A percentile compares a stretch with the other conserved stretches of the same genome.
Evolutionary conservation across 2,888 invertebrate species (phyloP).

Genomic region (Phytoseiulus persimilis): DNA sequence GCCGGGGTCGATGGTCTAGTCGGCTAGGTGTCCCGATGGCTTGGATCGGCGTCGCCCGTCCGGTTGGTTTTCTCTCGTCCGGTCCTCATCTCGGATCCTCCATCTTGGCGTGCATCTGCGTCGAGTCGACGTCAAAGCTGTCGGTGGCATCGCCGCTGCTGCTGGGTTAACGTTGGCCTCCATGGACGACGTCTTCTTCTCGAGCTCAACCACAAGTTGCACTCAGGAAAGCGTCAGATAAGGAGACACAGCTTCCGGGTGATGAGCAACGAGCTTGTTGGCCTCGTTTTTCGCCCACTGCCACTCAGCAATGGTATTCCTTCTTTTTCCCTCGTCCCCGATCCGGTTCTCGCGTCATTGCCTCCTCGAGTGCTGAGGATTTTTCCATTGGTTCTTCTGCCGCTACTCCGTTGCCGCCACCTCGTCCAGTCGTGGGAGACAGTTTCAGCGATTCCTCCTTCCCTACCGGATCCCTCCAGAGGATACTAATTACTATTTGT

Average conservation of each 20-base stretch:
- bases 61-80: background rate
- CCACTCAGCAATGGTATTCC: background rate
- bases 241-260: background rate
- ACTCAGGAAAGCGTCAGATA: conserved; percentile 5
- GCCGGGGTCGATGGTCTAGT: background rate
- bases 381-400: no score
- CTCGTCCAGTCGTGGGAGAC: no score
- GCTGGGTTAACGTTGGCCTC: background rate
- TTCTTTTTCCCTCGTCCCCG: background rate
- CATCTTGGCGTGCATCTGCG: background rate
- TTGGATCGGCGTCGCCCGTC: background rate
- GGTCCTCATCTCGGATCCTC: background rate
- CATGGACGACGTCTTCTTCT: background rate
- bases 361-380: background rate
- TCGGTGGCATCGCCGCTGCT: background rate
- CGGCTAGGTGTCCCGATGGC: background rate
- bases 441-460: no score
- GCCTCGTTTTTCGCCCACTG: background rate
- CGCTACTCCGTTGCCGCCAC: no score
- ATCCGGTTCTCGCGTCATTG: background rate
- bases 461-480: no score
- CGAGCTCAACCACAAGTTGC: background rate
- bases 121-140: background rate
- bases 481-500: no score
- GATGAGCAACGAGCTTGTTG: background rate